phyloP scores from a whole-genome alignment of 2,113 vertebrate genomes.

The Megaptera novaeangliae region DNA sequence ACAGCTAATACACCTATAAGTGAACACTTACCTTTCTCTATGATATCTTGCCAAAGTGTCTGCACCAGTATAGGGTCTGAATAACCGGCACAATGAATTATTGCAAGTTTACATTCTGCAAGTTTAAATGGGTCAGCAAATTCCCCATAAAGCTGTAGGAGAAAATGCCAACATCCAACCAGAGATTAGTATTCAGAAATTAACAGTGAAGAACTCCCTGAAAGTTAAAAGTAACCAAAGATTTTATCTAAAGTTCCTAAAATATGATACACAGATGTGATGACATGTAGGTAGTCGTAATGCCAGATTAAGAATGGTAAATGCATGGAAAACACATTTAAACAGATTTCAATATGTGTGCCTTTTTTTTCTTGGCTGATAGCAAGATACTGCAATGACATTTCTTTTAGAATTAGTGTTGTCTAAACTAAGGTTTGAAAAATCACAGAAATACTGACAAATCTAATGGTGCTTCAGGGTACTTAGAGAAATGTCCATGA shows the following conservation, averaged over 20 bases:
- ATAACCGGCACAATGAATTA: conserved; percentile 96
- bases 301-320: neutral
- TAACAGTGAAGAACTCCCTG: neutral
- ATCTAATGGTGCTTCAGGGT: neutral
- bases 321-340: neutral
- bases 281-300: neutral
- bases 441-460: neutral
- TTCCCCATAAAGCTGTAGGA: conserved; percentile 92
- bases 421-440: neutral
- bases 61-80: conserved; percentile 96
- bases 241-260: neutral
- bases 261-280: neutral
- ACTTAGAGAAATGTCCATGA: neutral
- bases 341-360: neutral
- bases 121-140: conserved; percentile 96
- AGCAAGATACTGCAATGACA: neutral
- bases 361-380: neutral
- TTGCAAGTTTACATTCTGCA: conserved; percentile 96
- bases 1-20: neutral
- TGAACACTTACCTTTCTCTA: conserved; percentile 90
- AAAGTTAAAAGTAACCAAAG: neutral
- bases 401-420: neutral
- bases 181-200: neutral
- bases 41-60: conserved; percentile 96
- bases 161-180: conserved; percentile 53